A percentile compares a stretch with the other conserved stretches of the same genome.
These are phyloP conservation scores for Saxicola maurus DNA, from an alignment of 2,797 vertebrate genomes.

Conservation along the genomic window DNA sequence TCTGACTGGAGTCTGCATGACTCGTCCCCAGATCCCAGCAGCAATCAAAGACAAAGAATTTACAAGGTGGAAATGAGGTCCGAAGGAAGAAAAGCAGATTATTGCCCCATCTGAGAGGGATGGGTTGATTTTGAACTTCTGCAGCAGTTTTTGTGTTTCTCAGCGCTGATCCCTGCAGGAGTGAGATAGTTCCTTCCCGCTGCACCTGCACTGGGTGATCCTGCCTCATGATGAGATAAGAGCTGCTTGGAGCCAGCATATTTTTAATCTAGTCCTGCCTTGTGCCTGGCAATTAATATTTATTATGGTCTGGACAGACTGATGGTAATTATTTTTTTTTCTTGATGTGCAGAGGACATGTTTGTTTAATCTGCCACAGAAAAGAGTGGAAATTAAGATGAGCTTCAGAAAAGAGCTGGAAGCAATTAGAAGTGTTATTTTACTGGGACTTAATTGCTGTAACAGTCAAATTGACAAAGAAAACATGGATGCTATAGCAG, in stretches of 20 bases:
- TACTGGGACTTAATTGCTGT: constrained; percentile 37
- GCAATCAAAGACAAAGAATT: rapidly evolving
- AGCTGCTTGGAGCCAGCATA: not conserved
- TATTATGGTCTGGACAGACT: not conserved
- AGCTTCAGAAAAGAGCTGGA: constrained; percentile 36
- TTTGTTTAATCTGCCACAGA: constrained; percentile 53
- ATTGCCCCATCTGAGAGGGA: not conserved
- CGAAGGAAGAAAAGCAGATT: not conserved
- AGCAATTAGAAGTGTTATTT: constrained; percentile 54
- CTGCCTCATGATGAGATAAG: not conserved
- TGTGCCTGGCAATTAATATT: constrained; percentile 27
- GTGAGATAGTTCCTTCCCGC: not conserved
- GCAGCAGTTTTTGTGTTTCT: not conserved
- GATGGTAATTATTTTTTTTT: not conserved
- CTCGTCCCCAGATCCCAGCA: not conserved
- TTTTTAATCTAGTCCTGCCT: constrained; percentile 27
- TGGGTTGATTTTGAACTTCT: not conserved
- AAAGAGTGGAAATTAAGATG: constrained; percentile 45
- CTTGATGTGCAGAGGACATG: not conserved
- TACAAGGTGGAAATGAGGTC: not conserved
- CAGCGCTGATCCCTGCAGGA: not conserved
- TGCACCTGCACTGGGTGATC: constrained; percentile 2
- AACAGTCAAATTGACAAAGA: not conserved
- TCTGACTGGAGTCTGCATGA: rapidly evolving
- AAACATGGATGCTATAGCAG: not conserved